Base-by-base conservation (phyloP, 2,113 vertebrate genomes). In the Octodon degus region DNA sequence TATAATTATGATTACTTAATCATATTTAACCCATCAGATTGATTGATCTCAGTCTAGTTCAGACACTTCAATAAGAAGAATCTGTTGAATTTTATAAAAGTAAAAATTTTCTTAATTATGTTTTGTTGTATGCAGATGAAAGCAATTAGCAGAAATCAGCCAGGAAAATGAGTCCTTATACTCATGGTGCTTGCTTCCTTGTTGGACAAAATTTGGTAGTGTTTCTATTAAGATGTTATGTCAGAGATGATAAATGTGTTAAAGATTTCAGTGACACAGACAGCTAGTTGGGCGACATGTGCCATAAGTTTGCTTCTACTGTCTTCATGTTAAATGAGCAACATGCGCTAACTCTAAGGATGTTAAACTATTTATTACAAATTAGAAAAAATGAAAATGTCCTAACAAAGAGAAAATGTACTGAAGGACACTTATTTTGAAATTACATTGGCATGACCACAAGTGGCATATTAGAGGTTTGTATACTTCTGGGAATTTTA, bases 1-100 rank as follows among this genome's bases (percentile, higher is more conserved):
- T 80, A 67, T 79, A 91, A 55, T 82, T 89, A 50, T 67, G 17
- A 90, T 87, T 80, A 81, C n/a, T 95, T 74, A 65, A 72, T 91
- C 27, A 72, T 34, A 79, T 89, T 83, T 91, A 92, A 86, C 80
- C 6, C 11, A 55, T 53, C 9, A 87, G 43, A 27, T 37, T 63
- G 20, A 93, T 32, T 55, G 24, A 79, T 30, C 16, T 58, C 72
- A 94, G 88, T 76, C 22, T 67, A 80, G 77, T 79, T 79, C 62
- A 95, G 32, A 87, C 79, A 87, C 14, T 89, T 20, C 62, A 13
- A 90, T 81, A 79, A 30, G 60, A 67, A 8, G 12, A 50, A 93
- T 67, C 19, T 40, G 50, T 43, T 79, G 62, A 91, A 60, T 87
- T 50, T 79, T 72, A 87, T 37, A 83, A 90, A 96, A 95, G 63